Base-by-base conservation (phyloP, 2,888 invertebrate genomes). In the Lithophane ornitopus region DNA sequence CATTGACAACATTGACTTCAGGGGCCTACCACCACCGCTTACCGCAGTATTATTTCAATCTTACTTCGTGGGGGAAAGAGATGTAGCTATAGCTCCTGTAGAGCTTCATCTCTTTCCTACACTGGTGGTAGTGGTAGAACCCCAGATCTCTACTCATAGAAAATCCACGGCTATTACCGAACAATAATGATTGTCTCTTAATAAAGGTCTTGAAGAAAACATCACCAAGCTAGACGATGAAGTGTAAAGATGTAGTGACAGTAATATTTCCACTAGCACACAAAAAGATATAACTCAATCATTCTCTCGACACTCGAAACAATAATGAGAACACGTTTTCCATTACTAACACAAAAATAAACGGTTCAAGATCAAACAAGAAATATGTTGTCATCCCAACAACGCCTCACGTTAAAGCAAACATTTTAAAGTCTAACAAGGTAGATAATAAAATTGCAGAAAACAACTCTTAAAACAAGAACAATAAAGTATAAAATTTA, bases 401-500 rank as follows among this genome's bases (percentile, higher is more conserved):
- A 54, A 63, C 63, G 46, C 67, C 67, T 80, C 46, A 78, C 26
- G n/a, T n/a, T 72, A 39, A 80, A 76, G 46, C 70, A 76, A 88
- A 80, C 73, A 74, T 72, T 82, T 84, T 74, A 80, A 80, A 82
- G 52, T 74, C 85, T 70, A 73, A 73, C 77, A 81, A 73, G 72
- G 63, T 74, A 59, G 34, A 80, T 76, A 88, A 86, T 83, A 84
- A 87, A 88, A 87, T 85, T 80, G 73, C 82, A 61, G 84, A 89
- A 89, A 86, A 89, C 81, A 90, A 91, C 92, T 91, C 88, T 92
- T 92, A 90, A 89, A 89, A 87, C 90, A 88, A 89, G 86, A 81
- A 78, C 78, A 75, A 86, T 92, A 93, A 92, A 91, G 90, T 89
- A 86, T 87, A 89, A 90, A 91, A 92, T 92, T 91, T 89, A 91